These are phyloP conservation scores for Nephila pilipes DNA, from an alignment of 1,140 invertebrate genomes.

Conservation along the genomic window DNA sequence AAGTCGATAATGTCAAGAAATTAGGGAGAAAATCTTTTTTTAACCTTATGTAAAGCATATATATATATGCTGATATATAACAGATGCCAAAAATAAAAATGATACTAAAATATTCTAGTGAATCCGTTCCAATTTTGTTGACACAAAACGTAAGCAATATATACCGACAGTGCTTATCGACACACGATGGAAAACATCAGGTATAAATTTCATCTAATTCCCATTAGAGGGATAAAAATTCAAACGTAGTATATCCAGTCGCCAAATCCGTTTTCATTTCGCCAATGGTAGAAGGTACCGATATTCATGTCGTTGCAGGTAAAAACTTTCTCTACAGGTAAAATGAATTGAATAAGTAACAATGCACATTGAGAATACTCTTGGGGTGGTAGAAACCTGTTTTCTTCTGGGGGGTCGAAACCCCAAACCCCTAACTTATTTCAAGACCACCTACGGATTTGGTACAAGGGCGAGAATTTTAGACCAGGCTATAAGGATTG, in stretches of 20 bases:
- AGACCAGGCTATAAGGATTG: neutral
- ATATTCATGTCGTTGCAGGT: neutral
- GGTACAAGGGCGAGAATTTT: slow-evolving; percentile 24
- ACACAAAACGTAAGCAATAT: too few species aligned
- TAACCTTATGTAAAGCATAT: too few species aligned
- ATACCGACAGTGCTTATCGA: too few species aligned
- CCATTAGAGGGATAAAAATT: neutral
- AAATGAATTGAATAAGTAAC: neutral
- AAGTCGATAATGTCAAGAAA: too few species aligned
- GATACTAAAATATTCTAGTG: too few species aligned
- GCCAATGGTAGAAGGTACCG: neutral
- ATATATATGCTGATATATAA: too few species aligned
- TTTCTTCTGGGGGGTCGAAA: neutral
- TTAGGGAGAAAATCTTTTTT: too few species aligned
- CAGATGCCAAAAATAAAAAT: too few species aligned
- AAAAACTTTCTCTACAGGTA: neutral
- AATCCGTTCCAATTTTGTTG: too few species aligned
- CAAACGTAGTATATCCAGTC: neutral
- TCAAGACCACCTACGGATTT: neutral
- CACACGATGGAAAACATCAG: too few species aligned
- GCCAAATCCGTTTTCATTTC: neutral
- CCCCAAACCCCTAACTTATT: neutral
- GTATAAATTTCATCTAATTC: too few species aligned
- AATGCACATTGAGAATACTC: neutral
- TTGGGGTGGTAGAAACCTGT: slow-evolving; percentile 26